A percentile compares a stretch with the other conserved stretches of the same genome.
Evolutionary conservation across 2,113 vertebrate genomes (phyloP).

Genomic region (Calypte anna): DNA sequence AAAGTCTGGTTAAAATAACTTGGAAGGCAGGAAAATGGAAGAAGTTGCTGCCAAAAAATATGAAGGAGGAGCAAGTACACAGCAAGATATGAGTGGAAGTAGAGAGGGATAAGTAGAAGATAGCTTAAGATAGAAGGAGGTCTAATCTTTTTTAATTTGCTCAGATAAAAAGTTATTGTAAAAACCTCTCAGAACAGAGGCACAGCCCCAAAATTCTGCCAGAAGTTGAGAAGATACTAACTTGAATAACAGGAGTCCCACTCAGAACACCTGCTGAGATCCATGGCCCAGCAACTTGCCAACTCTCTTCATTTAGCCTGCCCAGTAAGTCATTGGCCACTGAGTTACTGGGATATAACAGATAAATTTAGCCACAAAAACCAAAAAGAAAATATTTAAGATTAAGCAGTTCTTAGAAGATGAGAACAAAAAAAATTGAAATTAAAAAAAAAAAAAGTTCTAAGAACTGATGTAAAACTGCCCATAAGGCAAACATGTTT

Average conservation of each 20-base stretch:
- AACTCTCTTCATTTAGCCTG: neutral
- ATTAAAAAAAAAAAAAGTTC: neutral
- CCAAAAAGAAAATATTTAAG: neutral
- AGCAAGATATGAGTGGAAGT: neutral
- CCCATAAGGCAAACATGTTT: neutral
- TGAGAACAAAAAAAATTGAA: neutral
- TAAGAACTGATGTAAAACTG: neutral
- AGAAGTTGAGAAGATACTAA: neutral
- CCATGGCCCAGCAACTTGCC: neutral
- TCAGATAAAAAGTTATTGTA: neutral
- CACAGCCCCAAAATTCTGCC: neutral
- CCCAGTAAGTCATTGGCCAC: neutral
- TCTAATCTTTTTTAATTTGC: neutral
- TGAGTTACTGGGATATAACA: neutral
- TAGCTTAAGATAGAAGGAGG: neutral
- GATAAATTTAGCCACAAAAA: neutral
- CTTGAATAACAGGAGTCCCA: accelerated
- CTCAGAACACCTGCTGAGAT: neutral
- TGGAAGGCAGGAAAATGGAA: neutral
- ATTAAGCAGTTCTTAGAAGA: neutral
- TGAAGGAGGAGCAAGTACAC: neutral
- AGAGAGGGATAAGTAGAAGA: neutral
- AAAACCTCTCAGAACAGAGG: neutral
- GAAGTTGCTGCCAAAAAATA: neutral
- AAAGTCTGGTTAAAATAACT: neutral